Evolutionary conservation across 2,113 vertebrate species (phyloP).

Genomic region (Acinonyx jubatus): DNA sequence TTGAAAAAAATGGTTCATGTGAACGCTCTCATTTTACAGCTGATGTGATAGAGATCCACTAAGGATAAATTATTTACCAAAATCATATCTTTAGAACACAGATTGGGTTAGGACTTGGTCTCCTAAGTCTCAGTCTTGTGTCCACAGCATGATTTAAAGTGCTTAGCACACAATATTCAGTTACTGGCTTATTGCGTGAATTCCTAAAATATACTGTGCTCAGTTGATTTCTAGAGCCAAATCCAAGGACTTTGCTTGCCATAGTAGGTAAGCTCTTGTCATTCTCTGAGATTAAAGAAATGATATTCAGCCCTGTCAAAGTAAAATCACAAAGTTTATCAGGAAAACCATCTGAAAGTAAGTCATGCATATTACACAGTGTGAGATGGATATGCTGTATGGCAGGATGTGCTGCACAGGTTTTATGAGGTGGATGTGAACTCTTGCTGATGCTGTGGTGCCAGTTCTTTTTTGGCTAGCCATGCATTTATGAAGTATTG

Average conservation of each 20-base stretch:
- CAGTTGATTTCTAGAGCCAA: slow-evolving; percentile 29
- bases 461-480: neutral
- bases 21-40: neutral
- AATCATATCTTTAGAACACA: neutral
- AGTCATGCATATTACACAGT: neutral
- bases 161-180: neutral
- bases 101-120: neutral
- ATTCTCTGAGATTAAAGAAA: slow-evolving; percentile 10
- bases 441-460: neutral
- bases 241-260: slow-evolving; percentile 1
- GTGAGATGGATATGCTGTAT: neutral
- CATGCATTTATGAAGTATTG: neutral
- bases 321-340: neutral
- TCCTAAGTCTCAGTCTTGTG: neutral
- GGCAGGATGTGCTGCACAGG: neutral
- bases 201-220: neutral
- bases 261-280: neutral
- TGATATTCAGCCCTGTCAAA: neutral
- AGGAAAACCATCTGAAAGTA: slow-evolving; percentile 19
- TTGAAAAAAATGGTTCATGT: neutral
- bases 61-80: slow-evolving; percentile 25
- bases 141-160: slow-evolving; percentile 10
- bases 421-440: neutral
- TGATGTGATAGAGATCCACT: neutral
- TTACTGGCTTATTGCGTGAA: slow-evolving; percentile 3